phyloP scores from a whole-genome alignment of 2,113 vertebrate species.

The Fulica atra region DNA sequence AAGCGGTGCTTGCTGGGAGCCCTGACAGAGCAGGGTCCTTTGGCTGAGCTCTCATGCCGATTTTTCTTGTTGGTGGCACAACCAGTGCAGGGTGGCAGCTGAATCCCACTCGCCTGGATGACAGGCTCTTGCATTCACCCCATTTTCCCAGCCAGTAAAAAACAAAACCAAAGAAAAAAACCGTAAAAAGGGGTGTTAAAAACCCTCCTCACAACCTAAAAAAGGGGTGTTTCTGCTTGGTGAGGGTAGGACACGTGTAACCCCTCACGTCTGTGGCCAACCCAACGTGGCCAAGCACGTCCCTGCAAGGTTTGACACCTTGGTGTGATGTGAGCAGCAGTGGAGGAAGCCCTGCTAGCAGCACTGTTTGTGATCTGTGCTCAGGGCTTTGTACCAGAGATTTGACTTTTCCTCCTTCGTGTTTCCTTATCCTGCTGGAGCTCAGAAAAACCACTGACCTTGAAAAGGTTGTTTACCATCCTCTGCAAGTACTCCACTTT shows the following conservation, averaged over 20 bases:
- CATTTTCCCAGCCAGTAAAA: neutral
- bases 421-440: neutral
- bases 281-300: neutral
- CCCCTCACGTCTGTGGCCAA: neutral
- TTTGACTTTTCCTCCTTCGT: neutral
- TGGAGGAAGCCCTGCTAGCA: neutral
- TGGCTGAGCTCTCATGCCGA: accelerated
- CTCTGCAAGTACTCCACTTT: neutral
- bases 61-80: neutral
- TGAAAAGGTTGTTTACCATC: accelerated
- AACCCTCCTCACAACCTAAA: too few relatives aligned
- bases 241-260: neutral
- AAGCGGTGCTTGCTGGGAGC: neutral
- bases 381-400: neutral
- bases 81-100: neutral
- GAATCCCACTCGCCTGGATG: neutral
- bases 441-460: neutral
- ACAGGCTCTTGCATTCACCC: neutral
- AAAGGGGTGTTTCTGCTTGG: neutral
- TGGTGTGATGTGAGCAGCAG: neutral
- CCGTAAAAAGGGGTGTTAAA: too few relatives aligned
- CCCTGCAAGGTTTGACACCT: neutral
- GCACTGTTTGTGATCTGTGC: accelerated
- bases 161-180: neutral
- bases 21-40: neutral